A percentile compares a stretch with the other conserved stretches of the same genome.
phyloP scores from a whole-genome alignment of 2,888 invertebrate species.

The Spilarctia lutea region DNA sequence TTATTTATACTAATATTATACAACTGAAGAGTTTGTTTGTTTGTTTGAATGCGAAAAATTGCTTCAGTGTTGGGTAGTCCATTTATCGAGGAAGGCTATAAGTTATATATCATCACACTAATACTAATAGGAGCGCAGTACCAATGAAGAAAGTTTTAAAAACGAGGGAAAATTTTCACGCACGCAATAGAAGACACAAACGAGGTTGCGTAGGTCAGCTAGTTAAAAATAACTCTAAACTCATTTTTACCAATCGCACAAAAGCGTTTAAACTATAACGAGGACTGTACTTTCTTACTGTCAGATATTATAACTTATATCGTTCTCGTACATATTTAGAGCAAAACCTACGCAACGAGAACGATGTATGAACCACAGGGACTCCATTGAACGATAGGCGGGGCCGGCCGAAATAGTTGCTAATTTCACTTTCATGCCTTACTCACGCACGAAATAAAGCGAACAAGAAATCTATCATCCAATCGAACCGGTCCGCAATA shows the following conservation, averaged over 20 bases:
- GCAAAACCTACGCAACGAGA: background rate
- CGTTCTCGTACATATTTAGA: background rate
- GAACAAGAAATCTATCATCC: conserved; percentile 33
- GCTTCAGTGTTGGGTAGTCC: too few species aligned
- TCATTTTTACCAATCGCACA: background rate
- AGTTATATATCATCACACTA: too few species aligned
- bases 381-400: conserved; percentile 18
- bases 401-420: conserved; percentile 57
- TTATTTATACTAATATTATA: too few species aligned
- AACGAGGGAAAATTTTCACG: too few species aligned
- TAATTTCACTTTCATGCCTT: conserved; percentile 66
- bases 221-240: background rate
- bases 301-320: background rate
- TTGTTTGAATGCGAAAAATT: too few species aligned
- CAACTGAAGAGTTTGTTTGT: too few species aligned
- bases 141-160: too few species aligned
- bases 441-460: conserved; percentile 42
- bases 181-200: too few species aligned
- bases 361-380: background rate
- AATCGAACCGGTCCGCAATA: conserved; percentile 43
- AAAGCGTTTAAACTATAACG: background rate
- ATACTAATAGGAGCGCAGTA: too few species aligned
- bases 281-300: too few species aligned
- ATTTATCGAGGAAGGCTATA: too few species aligned
- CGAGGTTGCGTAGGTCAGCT: too few species aligned